Evolutionary conservation across 2,797 vertebrate species (phyloP).

Genomic region (Falco naumanni): DNA sequence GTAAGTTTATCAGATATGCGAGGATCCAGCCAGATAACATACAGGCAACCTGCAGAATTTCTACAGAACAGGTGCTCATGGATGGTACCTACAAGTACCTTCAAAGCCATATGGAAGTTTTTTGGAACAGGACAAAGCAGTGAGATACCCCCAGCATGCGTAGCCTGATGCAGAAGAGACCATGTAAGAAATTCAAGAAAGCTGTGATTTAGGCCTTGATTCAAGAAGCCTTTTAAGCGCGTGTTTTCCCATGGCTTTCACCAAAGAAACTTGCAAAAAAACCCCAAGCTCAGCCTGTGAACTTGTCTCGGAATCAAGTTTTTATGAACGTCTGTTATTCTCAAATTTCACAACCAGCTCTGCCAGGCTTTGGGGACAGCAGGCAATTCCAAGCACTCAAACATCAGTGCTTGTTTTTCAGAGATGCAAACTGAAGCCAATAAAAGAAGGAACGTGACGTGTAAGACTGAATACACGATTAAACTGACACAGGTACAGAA

Average conservation of each 20-base stretch:
- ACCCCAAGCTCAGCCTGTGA: background rate
- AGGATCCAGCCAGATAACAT: background rate
- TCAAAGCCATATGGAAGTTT: background rate
- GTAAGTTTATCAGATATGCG: background rate
- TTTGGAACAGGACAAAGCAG: background rate
- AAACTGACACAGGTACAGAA: background rate
- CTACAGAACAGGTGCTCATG: rapidly evolving
- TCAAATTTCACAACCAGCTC: background rate
- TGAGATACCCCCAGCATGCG: background rate
- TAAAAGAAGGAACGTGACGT: background rate
- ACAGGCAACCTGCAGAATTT: background rate
- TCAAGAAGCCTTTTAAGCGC: background rate
- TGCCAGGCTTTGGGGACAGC: background rate
- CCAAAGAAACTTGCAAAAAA: background rate
- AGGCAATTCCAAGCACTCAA: background rate
- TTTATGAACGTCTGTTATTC: background rate
- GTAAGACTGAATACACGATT: background rate
- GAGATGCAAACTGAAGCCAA: background rate
- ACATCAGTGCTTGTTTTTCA: background rate
- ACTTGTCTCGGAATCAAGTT: background rate
- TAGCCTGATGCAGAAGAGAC: background rate
- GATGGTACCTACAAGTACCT: rapidly evolving
- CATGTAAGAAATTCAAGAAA: background rate
- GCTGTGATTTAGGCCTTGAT: background rate
- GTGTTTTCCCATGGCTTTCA: background rate